These are phyloP conservation scores for Phania funesta DNA, from an alignment of 2,888 invertebrate species.

Conservation along the genomic window DNA sequence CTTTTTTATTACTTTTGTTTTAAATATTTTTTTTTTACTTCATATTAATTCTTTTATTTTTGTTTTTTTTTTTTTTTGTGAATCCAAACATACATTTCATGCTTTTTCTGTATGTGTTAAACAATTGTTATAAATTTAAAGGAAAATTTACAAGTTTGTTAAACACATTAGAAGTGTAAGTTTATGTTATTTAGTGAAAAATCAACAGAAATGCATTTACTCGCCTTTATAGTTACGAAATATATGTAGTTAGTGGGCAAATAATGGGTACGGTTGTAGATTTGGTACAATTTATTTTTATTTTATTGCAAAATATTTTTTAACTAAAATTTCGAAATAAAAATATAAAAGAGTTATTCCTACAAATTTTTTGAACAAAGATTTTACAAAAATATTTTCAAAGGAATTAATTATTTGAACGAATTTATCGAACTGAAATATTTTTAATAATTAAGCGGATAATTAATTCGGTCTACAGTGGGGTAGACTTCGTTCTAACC, in stretches of 20 bases:
- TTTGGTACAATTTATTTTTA: too few relatives aligned
- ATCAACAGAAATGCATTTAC: constrained; percentile 17
- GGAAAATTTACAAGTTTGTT: constrained; percentile 65
- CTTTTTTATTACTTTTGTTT: constrained; percentile 12
- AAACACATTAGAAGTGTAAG: constrained; percentile 65
- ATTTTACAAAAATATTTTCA: too few relatives aligned
- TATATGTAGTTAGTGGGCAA: neutral
- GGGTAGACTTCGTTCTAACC: too few relatives aligned
- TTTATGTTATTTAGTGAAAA: constrained; percentile 52
- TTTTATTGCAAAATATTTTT: too few relatives aligned
- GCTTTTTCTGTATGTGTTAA: constrained; percentile 29
- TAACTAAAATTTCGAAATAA: too few relatives aligned
- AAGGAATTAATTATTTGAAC: too few relatives aligned
- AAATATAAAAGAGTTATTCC: too few relatives aligned
- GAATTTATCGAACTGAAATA: too few relatives aligned
- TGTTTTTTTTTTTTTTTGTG: constrained; percentile 4
- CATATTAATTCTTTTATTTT: neutral
- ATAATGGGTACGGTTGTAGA: too few relatives aligned
- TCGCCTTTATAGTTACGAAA: constrained; percentile 1
- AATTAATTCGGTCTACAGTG: too few relatives aligned
- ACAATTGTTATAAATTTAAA: constrained; percentile 63
- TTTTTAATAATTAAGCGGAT: too few relatives aligned
- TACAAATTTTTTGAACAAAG: too few relatives aligned
- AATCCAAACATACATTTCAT: constrained; percentile 29
- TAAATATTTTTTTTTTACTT: neutral